Conservation (phyloP, 2,797 vertebrate genomes). For the Jordanella pulchra region DNA sequence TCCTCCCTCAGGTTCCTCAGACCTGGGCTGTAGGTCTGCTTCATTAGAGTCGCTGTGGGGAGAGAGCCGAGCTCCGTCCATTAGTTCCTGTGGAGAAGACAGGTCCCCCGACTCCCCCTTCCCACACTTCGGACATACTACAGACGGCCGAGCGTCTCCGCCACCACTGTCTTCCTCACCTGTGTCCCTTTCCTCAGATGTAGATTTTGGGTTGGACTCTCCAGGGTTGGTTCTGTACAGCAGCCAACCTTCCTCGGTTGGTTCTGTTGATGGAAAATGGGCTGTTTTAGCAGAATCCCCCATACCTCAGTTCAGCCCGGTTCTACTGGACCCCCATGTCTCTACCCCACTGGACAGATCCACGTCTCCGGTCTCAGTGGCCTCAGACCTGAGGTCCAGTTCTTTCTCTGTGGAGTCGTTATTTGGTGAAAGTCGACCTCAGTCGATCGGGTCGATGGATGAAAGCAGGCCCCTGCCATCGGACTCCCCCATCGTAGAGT, state of each 20-base stretch:
- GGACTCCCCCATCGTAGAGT: background rate
- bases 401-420: background rate
- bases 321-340: background rate
- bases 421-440: slow-evolving; percentile 18
- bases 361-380: slow-evolving; percentile 39
- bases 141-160: background rate
- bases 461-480: background rate
- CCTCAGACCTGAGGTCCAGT: slow-evolving; percentile 33
- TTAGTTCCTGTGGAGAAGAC: background rate
- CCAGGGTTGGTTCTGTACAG: background rate
- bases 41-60: background rate
- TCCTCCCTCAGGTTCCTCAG: slow-evolving; percentile 42
- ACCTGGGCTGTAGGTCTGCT: slow-evolving; percentile 18
- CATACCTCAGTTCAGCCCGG: background rate
- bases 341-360: background rate
- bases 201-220: background rate
- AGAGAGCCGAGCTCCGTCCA: slow-evolving; percentile 34
- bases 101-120: background rate
- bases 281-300: background rate
- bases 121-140: background rate
- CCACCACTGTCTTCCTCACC: background rate
- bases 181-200: background rate
- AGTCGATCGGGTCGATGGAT: slow-evolving; percentile 13
- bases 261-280: background rate
- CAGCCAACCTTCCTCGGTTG: background rate